These are phyloP conservation scores for Lagorchestes hirsutus DNA, from an alignment of 2,797 vertebrate species.

Conservation along the genomic window DNA sequence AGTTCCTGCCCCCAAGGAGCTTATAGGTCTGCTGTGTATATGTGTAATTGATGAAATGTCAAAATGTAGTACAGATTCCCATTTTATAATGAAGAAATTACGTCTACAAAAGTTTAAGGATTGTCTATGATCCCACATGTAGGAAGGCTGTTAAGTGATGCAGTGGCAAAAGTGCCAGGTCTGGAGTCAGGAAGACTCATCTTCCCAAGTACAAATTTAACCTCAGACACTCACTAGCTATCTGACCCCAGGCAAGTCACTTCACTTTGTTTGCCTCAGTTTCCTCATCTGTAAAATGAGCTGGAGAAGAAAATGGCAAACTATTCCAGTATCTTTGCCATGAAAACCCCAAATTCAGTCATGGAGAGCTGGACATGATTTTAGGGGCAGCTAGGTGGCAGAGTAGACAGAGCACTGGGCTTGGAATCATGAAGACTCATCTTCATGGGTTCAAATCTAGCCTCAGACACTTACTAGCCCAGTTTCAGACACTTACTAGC, in stretches of 20 bases:
- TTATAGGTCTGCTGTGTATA: background rate
- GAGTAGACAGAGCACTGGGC: background rate
- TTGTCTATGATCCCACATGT: background rate
- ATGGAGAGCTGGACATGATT: background rate
- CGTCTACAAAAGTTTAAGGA: background rate
- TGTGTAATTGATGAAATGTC: background rate
- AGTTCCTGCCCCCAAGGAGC: background rate
- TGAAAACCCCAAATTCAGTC: background rate
- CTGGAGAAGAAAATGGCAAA: background rate
- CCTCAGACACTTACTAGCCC: background rate
- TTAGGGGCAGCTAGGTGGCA: background rate
- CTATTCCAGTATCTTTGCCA: background rate
- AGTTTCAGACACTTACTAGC: background rate
- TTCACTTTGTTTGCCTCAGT: too few species aligned
- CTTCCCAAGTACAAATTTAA: too few species aligned
- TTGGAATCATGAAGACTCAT: background rate
- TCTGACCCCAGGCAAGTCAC: too few species aligned
- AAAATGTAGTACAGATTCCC: background rate
- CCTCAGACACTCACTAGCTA: too few species aligned
- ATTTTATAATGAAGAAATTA: background rate
- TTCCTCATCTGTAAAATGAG: too few species aligned
- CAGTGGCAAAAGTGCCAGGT: background rate
- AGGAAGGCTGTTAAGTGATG: background rate
- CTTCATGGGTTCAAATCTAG: background rate
- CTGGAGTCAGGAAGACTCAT: too few species aligned